Percentiles rank a stretch among this genome's conserved stretches.
These are phyloP conservation scores for Pseudoips prasinana DNA, from an alignment of 2,888 invertebrate species.

Conservation along the genomic window DNA sequence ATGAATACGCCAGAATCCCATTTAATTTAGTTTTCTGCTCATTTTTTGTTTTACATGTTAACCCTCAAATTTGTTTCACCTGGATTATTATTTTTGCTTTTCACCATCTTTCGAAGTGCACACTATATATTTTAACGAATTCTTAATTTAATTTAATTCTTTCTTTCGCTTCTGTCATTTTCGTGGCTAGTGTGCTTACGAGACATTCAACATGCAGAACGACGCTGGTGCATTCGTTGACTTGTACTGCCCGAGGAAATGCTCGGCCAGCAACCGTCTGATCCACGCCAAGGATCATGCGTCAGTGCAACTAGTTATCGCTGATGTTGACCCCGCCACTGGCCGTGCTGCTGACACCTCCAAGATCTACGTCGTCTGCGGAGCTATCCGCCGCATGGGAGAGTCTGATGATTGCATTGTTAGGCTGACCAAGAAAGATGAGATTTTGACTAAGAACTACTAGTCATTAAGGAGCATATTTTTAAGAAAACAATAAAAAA, in stretches of 20 bases:
- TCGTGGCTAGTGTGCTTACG: conserved; percentile 50
- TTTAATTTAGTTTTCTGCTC: too few species aligned
- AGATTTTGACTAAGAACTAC: conserved; percentile 90
- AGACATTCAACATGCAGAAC: conserved; percentile 94
- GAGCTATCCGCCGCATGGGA: conserved; percentile 98
- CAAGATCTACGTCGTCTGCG: conserved; percentile 98
- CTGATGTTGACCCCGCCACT: conserved; percentile 96
- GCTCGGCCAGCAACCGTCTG: conserved; percentile 98
- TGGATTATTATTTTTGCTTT: too few species aligned
- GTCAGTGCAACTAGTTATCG: conserved; percentile 97
- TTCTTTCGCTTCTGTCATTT: conserved; percentile 64
- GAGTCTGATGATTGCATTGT: conserved; percentile 99
- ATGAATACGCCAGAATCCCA: too few species aligned
- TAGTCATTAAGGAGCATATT: conserved; percentile 42
- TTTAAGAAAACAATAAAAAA: conserved; percentile 51
- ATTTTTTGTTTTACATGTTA: too few species aligned
- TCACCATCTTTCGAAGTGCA: too few species aligned
- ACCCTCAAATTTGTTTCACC: too few species aligned
- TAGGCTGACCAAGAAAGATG: conserved; percentile 96
- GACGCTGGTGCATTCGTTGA: conserved; percentile 99
- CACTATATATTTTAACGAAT: too few species aligned
- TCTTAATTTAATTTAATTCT: too few species aligned
- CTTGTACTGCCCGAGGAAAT: conserved; percentile 99
- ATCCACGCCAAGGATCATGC: conserved; percentile 99
- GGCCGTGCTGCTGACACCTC: conserved; percentile 94